Evolutionary conservation across 2,797 vertebrate species (phyloP), one percentile per base, ranked within the genome.

Genomic region (Antrozous pallidus): DNA sequence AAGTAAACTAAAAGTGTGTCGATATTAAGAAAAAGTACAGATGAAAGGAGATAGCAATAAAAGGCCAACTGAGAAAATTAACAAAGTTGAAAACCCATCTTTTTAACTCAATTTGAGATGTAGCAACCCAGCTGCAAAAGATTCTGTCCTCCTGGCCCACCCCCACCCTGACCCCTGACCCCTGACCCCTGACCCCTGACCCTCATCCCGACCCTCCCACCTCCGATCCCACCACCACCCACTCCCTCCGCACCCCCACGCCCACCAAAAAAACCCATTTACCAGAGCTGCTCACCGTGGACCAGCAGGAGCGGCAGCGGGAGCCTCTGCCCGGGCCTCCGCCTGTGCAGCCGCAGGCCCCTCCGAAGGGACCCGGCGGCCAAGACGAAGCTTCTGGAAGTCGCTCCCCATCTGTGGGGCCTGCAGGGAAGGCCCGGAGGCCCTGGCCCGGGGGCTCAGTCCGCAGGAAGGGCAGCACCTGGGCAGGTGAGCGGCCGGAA

Each of bases 1-100:
- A 47, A n/a, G 33, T 17, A 40, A 82, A 82, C 56, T 82, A 74
- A 78, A 91, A 69, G 56, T n/a, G 74, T 42, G 20, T 36, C 2
- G 5, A 61, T 49, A 78, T 56, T 24, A 31, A 31, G 40, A 58
- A 85, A 78, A 47, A 31, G 51, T 65, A 33, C 54, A 81, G 8
- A 49, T 28, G 67, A 51, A 45, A n/a, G 24, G n/a, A 58, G 14
- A 69, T 4, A 6, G 18, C n/a, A 78, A 40, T 36, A 81, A n/a
- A 45, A 38, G 33, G 4, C 67, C 24, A 90, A 61, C 28, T 31
- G 40, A 54, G 4, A 70, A 58, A 38, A 78, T 78, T 17, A 5
- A 22, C 24, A 8, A 69, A 78, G 40, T 40, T 40, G 11, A 13
- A 40, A 61, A 49, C 6, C 63, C 22, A 40, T 78, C 26, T 58